A percentile compares a stretch with the other conserved stretches of the same genome.
These are phyloP conservation scores for Mycetomoellerius zeteki DNA, from an alignment of 1,140 invertebrate genomes.

Conservation along the genomic window DNA sequence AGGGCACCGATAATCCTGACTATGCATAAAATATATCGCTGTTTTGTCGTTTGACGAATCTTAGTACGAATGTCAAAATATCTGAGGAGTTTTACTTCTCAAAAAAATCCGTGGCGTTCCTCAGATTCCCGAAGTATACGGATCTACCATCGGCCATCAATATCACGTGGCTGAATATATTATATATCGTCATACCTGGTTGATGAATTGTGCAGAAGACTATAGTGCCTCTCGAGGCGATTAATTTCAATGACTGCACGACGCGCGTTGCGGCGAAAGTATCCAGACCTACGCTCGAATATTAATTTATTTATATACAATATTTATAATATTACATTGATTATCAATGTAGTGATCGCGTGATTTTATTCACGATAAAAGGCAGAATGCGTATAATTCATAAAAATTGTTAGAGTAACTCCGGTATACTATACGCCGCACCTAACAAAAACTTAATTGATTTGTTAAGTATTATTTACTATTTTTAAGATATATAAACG, in stretches of 20 bases:
- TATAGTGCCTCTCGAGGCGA: constrained; percentile 91
- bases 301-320: not conserved
- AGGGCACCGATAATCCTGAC: constrained; percentile 66
- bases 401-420: not conserved
- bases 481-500: too few species aligned
- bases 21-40: constrained; percentile 16
- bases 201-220: constrained; percentile 96
- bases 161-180: constrained; percentile 88
- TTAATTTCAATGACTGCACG: constrained; percentile 88
- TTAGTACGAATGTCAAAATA: not conserved
- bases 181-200: constrained; percentile 93
- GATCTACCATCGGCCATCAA: constrained; percentile 87
- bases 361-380: too few species aligned
- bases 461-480: too few species aligned
- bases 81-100: constrained; percentile 59
- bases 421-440: too few species aligned
- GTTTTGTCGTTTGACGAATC: not conserved
- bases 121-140: constrained; percentile 86
- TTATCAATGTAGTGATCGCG: too few species aligned
- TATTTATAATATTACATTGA: not conserved
- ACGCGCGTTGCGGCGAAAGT: constrained; percentile 90
- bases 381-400: not conserved
- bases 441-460: too few species aligned
- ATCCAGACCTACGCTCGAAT: constrained; percentile 88
- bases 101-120: constrained; percentile 68